phyloP scores from a whole-genome alignment of 2,113 vertebrate genomes.

The Gila orcuttii region DNA sequence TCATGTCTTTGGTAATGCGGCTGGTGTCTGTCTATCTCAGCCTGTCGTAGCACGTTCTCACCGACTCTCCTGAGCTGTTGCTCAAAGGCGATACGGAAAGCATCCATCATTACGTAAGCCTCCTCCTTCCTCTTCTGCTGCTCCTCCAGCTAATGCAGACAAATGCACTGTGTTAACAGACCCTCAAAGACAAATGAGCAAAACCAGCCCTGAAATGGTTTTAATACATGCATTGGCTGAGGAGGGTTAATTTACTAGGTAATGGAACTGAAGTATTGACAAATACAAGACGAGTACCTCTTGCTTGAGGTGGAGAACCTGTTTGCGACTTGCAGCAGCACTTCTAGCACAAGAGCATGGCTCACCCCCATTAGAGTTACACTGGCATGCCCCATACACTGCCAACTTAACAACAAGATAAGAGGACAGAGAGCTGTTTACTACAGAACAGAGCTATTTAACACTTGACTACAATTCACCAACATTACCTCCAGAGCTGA shows the following conservation, averaged over 20 bases:
- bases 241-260: not conserved
- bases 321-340: conserved; percentile 80
- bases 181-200: conserved; percentile 23
- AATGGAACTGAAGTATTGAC: conserved; percentile 26
- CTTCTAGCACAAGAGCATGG: conserved; percentile 84
- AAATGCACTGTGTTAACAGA: conserved; percentile 19
- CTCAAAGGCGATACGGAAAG: conserved; percentile 92
- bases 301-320: conserved; percentile 82
- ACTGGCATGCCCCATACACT: conserved; percentile 84
- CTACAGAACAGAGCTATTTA: not conserved
- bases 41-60: conserved; percentile 80
- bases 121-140: conserved; percentile 84
- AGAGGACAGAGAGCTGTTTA: conserved; percentile 1
- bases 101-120: conserved; percentile 85
- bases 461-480: not conserved
- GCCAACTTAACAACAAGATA: conserved; percentile 74
- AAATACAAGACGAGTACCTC: conserved; percentile 76
- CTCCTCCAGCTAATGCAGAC: conserved; percentile 74
- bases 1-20: conserved; percentile 60
- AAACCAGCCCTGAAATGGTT: not conserved
- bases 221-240: conserved; percentile 5
- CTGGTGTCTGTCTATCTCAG: conserved; percentile 74
- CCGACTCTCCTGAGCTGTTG: conserved; percentile 87
- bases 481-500: conserved; percentile 80
- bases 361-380: conserved; percentile 65